phyloP scores from a whole-genome alignment of 2,888 invertebrate species.

The Andricus quercusramuli region DNA sequence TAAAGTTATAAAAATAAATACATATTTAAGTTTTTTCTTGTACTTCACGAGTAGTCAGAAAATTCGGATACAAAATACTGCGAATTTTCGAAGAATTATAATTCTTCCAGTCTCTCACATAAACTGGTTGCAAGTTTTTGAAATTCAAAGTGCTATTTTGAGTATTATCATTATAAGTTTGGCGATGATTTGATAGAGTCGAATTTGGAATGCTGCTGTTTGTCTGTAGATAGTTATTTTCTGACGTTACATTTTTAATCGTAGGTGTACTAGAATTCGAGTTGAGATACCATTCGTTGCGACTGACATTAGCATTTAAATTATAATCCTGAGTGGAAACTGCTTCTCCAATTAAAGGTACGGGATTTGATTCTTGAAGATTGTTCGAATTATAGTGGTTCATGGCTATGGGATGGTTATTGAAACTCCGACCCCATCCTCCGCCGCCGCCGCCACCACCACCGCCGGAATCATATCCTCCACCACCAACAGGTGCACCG shows the following conservation, averaged over 20 bases:
- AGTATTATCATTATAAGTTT: background rate
- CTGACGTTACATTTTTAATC: background rate
- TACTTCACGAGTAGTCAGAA: slow-evolving; percentile 6
- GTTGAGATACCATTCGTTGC: background rate
- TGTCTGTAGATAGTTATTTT: background rate
- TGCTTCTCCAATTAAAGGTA: slow-evolving; percentile 7
- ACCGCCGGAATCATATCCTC: slow-evolving; percentile 74
- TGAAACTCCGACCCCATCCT: slow-evolving; percentile 80
- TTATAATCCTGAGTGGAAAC: background rate
- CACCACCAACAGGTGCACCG: slow-evolving; percentile 69
- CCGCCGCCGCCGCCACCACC: slow-evolving; percentile 72
- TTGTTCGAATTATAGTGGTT: slow-evolving; percentile 52
- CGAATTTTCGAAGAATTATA: slow-evolving; percentile 56
- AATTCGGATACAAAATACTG: slow-evolving; percentile 45
- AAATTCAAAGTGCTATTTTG: slow-evolving; percentile 27
- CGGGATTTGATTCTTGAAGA: background rate
- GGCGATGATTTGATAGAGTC: background rate
- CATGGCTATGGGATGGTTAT: slow-evolving; percentile 69
- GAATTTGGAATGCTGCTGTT: background rate
- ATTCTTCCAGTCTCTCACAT: slow-evolving; percentile 62
- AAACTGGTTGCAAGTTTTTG: slow-evolving; percentile 45
- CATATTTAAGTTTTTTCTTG: slow-evolving; percentile 16
- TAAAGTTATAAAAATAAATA: slow-evolving; percentile 25
- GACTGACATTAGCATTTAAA: background rate
- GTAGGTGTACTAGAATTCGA: background rate